Percentiles rank a stretch among this genome's conserved stretches.
These are phyloP conservation scores for Noctua janthina DNA, from an alignment of 2,888 invertebrate species.

Conservation along the genomic window DNA sequence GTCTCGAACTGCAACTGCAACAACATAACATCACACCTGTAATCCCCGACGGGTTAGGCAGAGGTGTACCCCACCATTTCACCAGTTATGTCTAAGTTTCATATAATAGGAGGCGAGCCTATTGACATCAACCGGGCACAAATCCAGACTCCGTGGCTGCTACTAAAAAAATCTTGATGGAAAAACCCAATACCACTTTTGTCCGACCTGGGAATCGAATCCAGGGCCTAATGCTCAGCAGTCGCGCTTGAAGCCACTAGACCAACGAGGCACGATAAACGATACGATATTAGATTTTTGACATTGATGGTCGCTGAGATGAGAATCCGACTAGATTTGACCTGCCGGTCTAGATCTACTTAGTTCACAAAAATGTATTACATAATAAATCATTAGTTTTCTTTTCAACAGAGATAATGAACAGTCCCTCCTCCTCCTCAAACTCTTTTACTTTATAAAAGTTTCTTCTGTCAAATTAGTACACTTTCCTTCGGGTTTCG, in stretches of 20 bases:
- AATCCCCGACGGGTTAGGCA: not conserved
- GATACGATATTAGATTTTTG: not conserved
- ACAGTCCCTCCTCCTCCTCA: too few relatives aligned
- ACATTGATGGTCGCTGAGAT: not conserved
- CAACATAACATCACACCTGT: not conserved
- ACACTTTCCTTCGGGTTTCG: conserved; percentile 19
- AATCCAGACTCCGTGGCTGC: not conserved
- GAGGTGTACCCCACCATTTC: not conserved
- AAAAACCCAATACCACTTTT: not conserved
- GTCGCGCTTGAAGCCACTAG: not conserved
- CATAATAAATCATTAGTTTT: not conserved
- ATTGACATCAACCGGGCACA: not conserved
- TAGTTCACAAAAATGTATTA: not conserved
- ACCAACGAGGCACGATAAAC: not conserved
- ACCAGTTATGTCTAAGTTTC: not conserved
- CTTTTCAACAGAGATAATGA: not conserved
- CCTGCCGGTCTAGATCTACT: not conserved
- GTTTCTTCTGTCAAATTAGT: conserved; percentile 14
- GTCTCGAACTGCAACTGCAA: too few relatives aligned
- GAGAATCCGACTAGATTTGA: not conserved
- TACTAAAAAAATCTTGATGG: not conserved
- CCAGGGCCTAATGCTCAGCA: not conserved
- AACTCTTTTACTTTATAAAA: conserved; percentile 9
- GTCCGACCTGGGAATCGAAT: not conserved
- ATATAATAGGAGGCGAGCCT: not conserved